Evolutionary conservation across 2,797 vertebrate genomes (phyloP).

Genomic region (Rhabdophis nuchalis): DNA sequence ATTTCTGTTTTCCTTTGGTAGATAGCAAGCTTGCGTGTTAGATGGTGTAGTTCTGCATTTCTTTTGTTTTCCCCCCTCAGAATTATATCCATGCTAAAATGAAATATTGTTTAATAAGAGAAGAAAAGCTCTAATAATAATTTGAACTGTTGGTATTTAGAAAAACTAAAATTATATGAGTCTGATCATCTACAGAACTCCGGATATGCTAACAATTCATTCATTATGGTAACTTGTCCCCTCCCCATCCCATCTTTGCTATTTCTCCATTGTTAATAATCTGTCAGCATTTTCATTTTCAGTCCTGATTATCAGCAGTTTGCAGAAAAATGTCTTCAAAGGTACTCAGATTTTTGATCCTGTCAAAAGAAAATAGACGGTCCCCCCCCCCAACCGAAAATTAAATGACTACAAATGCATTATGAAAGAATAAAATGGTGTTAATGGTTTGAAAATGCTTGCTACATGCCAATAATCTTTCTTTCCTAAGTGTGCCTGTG

Average conservation of each 20-base stretch:
- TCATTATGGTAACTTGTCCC: conserved; percentile 40
- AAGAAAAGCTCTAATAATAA: conserved; percentile 38
- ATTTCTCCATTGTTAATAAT: conserved; percentile 28
- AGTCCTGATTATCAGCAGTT: conserved; percentile 29
- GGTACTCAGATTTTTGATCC: conserved; percentile 27
- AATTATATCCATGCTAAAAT: not conserved
- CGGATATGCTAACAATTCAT: conserved; percentile 29
- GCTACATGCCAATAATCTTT: not conserved
- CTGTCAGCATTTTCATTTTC: conserved; percentile 16
- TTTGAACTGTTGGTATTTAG: conserved; percentile 32
- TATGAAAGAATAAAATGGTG: not conserved
- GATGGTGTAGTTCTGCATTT: not conserved
- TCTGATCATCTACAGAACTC: conserved; percentile 34
- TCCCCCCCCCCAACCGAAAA: not conserved
- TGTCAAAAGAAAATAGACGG: conserved; percentile 8
- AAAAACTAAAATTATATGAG: conserved; percentile 34
- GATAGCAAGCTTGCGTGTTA: not conserved
- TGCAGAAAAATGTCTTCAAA: conserved; percentile 33
- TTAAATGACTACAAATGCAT: conserved; percentile 38
- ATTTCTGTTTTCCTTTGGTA: not conserved
- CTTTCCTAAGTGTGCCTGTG: not conserved
- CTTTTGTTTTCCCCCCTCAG: conserved; percentile 1
- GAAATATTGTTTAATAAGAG: not conserved
- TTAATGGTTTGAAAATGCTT: conserved; percentile 14
- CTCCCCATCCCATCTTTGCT: conserved; percentile 22